Percentiles rank a stretch among this genome's conserved stretches.
These are phyloP conservation scores for Chaetodon trifasciatus DNA, from an alignment of 2,797 vertebrate species.

Conservation along the genomic window DNA sequence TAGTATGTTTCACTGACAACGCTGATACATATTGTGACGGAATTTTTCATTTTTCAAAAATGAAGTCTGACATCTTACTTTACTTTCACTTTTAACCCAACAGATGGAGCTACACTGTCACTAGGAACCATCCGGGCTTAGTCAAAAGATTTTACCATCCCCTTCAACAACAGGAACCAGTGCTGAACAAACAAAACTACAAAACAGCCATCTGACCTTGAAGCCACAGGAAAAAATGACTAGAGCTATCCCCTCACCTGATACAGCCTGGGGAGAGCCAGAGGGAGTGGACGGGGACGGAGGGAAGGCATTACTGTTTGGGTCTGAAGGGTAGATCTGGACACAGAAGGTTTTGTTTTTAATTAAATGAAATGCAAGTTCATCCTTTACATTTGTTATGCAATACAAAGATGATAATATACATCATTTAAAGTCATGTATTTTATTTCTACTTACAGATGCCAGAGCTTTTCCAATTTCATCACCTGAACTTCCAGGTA, in stretches of 20 bases:
- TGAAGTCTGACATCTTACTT: not conserved
- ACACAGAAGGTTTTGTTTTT: slow-evolving; percentile 44
- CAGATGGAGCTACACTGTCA: slow-evolving; percentile 61
- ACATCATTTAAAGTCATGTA: not conserved
- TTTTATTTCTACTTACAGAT: slow-evolving; percentile 88
- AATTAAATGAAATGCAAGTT: not conserved
- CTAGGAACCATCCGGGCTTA: slow-evolving; percentile 11
- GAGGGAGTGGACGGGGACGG: slow-evolving; percentile 94
- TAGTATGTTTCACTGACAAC: not conserved
- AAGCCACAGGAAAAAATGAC: slow-evolving; percentile 34
- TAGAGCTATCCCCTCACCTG: slow-evolving; percentile 85
- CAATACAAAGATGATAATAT: not conserved
- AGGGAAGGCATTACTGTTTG: slow-evolving; percentile 93
- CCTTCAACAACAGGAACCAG: slow-evolving; percentile 26
- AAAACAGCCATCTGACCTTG: slow-evolving; percentile 47
- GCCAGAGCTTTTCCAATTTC: slow-evolving; percentile 98
- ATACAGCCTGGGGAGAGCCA: slow-evolving; percentile 94
- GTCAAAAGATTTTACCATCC: slow-evolving; percentile 33
- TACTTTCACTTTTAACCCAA: slow-evolving; percentile 59
- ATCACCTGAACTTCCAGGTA: slow-evolving; percentile 94
- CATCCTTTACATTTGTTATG: not conserved
- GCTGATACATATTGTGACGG: not conserved
- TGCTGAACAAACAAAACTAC: slow-evolving; percentile 42
- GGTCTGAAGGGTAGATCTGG: slow-evolving; percentile 97
- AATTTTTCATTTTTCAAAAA: not conserved